These are phyloP conservation scores for Platanista minor DNA, from an alignment of 2,113 vertebrate species.

Conservation along the genomic window DNA sequence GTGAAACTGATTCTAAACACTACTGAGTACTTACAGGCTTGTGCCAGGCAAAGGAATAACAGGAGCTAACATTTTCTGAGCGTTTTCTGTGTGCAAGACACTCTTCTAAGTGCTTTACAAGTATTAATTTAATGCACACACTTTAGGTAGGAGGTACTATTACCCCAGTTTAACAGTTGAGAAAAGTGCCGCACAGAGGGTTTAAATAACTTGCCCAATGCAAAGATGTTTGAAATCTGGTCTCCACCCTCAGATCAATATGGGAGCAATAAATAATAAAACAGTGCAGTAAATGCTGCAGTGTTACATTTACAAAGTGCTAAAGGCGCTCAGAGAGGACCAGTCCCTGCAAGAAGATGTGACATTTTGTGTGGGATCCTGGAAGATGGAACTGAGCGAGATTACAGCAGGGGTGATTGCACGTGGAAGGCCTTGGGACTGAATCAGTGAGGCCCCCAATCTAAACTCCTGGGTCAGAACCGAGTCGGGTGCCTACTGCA, in stretches of 20 bases:
- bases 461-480: not conserved
- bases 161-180: not conserved
- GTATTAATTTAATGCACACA: not conserved
- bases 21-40: accelerated
- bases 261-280: not conserved
- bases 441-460: too few relatives aligned
- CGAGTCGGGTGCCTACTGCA: accelerated
- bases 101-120: not conserved
- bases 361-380: not conserved
- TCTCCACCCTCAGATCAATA: not conserved
- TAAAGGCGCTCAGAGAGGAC: not conserved
- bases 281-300: not conserved
- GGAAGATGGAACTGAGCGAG: too few relatives aligned
- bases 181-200: not conserved
- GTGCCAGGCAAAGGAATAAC: not conserved
- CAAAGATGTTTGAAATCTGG: not conserved
- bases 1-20: not conserved
- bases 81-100: not conserved
- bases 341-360: not conserved
- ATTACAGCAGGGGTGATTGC: not conserved
- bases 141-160: not conserved
- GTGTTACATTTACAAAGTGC: not conserved
- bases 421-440: not conserved
- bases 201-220: not conserved
- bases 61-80: not conserved